Conservation (phyloP, 2,797 vertebrate species). For the Fundulus diaphanus region DNA sequence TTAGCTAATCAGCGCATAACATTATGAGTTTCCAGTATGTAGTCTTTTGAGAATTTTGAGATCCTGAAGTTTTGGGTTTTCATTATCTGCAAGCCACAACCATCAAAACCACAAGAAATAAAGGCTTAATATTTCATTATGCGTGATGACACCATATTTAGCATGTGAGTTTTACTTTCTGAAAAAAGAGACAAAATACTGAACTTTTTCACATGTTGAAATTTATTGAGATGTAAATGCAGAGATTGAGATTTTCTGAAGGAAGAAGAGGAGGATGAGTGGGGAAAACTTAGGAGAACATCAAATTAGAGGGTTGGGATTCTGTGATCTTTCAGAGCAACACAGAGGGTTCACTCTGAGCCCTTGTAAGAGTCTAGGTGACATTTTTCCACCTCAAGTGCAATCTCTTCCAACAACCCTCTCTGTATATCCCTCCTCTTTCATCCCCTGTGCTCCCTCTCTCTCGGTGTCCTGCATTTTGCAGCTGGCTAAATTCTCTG, state of each 20-base stretch:
- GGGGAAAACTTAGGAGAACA: constrained; percentile 17
- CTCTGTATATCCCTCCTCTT: constrained; percentile 39
- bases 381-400: constrained; percentile 38
- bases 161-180: neutral
- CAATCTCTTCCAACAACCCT: constrained; percentile 35
- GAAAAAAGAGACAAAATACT: neutral
- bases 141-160: neutral
- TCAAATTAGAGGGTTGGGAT: constrained; percentile 45
- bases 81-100: neutral
- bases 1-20: no score
- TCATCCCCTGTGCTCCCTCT: constrained; percentile 20
- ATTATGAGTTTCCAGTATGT: no score
- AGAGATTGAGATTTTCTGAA: neutral
- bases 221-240: neutral
- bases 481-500: constrained; percentile 36
- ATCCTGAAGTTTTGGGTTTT: no score
- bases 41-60: no score
- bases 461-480: constrained; percentile 16
- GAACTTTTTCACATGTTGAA: neutral
- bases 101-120: neutral
- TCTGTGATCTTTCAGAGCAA: constrained; percentile 67
- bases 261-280: neutral
- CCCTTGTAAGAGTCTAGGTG: constrained; percentile 61
- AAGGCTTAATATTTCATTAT: neutral
- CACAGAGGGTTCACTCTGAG: constrained; percentile 60